Evolutionary conservation across 2,888 invertebrate genomes (phyloP).

Genomic region (Beris chalybata): DNA sequence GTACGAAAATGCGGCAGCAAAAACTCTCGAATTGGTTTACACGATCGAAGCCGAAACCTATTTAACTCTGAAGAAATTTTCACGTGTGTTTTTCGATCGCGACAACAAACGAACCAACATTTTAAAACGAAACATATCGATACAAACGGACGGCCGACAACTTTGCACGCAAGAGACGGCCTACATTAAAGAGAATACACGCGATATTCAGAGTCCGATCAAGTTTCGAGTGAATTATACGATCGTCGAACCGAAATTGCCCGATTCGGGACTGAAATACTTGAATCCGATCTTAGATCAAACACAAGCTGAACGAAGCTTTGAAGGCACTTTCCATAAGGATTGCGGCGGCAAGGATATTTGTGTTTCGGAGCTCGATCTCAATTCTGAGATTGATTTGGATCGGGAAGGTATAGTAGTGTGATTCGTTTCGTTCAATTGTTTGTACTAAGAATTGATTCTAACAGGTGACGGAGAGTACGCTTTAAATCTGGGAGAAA

Average conservation of each 20-base stretch:
- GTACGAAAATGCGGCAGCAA: conserved; percentile 58
- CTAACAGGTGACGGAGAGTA: conserved; percentile 54
- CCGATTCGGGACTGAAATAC: conserved; percentile 52
- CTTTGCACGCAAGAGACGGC: conserved; percentile 77
- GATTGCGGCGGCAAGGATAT: conserved; percentile 87
- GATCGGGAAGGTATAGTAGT: conserved; percentile 48
- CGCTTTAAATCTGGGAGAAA: conserved; percentile 68
- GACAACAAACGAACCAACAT: conserved; percentile 62
- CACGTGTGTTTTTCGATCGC: conserved; percentile 76
- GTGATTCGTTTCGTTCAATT: conserved; percentile 23
- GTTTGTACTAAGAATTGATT: conserved; percentile 43
- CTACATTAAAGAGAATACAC: conserved; percentile 83
- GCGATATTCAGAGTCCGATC: conserved; percentile 87
- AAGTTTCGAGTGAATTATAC: conserved; percentile 83
- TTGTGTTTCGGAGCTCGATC: conserved; percentile 79
- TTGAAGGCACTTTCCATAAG: conserved; percentile 85
- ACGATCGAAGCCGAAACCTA: conserved; percentile 83
- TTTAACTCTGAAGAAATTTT: conserved; percentile 72
- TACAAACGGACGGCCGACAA: conserved; percentile 61
- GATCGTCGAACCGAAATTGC: conserved; percentile 70
- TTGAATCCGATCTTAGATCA: conserved; percentile 83
- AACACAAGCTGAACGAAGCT: conserved; percentile 76
- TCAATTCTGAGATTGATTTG: conserved; percentile 60
- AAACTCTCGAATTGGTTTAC: conserved; percentile 67
- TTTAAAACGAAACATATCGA: conserved; percentile 64